Percentiles rank a stretch among this genome's conserved stretches.
These are phyloP conservation scores for Cepaea nemoralis DNA, from an alignment of 1,140 invertebrate genomes.

Conservation along the genomic window DNA sequence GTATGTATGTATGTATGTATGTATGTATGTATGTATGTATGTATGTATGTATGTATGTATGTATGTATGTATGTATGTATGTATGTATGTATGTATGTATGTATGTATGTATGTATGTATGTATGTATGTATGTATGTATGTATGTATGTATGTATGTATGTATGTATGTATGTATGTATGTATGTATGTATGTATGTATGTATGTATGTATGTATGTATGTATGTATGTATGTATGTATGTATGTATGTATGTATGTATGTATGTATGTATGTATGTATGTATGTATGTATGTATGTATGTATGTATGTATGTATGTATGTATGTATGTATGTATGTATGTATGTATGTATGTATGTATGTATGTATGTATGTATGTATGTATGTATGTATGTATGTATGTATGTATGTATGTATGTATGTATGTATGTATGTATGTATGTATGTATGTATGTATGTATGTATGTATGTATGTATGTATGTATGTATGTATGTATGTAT, in stretches of 20 bases:
- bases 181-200: neutral
- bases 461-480: neutral
- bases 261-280: neutral
- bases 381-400: conserved; percentile 1
- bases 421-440: neutral
- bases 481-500: conserved; percentile 2
- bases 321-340: conserved; percentile 23
- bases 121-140: conserved; percentile 23
- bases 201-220: neutral
- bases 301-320: conserved; percentile 23
- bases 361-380: conserved; percentile 1
- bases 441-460: neutral
- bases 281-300: neutral
- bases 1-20: neutral
- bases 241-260: neutral
- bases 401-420: conserved; percentile 4
- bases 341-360: conserved; percentile 10
- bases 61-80: neutral
- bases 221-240: neutral
- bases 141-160: neutral
- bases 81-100: conserved; percentile 10
- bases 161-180: neutral
- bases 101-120: conserved; percentile 15
- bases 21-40: conserved; percentile 20
- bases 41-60: conserved; percentile 15